Evolutionary conservation across 2,113 vertebrate genomes (phyloP), one percentile per base, ranked within the genome.

Genomic region (Melanostigma gelatinosum): DNA sequence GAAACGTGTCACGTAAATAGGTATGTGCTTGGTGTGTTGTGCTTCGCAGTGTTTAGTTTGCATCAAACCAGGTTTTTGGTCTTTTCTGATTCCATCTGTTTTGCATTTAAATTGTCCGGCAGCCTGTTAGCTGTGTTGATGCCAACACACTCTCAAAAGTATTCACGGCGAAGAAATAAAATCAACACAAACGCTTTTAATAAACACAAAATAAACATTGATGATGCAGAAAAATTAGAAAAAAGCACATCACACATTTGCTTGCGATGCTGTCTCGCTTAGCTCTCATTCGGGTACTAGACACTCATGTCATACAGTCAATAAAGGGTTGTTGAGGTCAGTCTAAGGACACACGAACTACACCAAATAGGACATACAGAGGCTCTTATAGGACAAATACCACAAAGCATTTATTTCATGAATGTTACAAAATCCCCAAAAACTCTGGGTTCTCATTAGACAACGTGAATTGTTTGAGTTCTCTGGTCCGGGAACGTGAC

Each of bases 161-260:
- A 66, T 27, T 74, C 11, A 62, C 48, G 27, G 4, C 68, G 46
- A 86, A 74, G 16, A 6, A 85, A 55, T 73, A 36, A 66, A 66
- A 70, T 77, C 48, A 77, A 75, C 48, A 79, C 50, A 85, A 66
- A 34, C 15, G 27, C 11, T 38, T 90, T 89, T 86, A 89, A 89
- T 89, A 18, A 81, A 61, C 42, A 79, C 36, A 27, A 29, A 10
- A 40, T 52, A 73, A 16, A 68, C 36, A 71, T 36, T 2, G 66
- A 72, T 42, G 22, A 67, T 84, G 75, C 60, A 83, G 8, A 63
- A 69, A 48, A 50, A 29, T 20, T 22, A 38, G 38, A 63, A 54
- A 48, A 42, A 46, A 52, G 29, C 6, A 68, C 22, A 62, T 65
- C 22, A 67, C 32, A 80, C 4, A 70, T 63, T 62, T 76, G 27